These are phyloP conservation scores for Cydia amplana DNA, from an alignment of 1,140 invertebrate species.

Conservation along the genomic window DNA sequence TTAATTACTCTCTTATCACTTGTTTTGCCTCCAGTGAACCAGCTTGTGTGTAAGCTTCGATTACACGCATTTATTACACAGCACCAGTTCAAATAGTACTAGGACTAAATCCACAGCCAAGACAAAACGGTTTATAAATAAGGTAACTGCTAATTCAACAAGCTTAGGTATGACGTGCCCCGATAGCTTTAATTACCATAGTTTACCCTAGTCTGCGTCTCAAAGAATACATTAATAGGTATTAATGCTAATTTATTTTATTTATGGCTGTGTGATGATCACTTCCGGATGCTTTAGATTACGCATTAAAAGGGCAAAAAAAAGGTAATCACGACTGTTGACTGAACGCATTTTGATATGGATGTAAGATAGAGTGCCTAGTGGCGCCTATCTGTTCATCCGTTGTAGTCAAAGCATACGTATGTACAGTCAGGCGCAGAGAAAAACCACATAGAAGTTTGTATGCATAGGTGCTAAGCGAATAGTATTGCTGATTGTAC, in stretches of 20 bases:
- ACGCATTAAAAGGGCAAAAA: background rate
- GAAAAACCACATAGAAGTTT: too few relatives aligned
- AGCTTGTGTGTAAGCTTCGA: too few relatives aligned
- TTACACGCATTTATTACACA: background rate
- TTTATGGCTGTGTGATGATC: constrained; percentile 27
- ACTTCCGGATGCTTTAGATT: constrained; percentile 24
- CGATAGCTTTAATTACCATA: constrained; percentile 27
- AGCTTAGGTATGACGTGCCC: background rate
- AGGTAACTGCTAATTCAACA: background rate
- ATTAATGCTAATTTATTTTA: constrained; percentile 27
- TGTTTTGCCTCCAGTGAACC: too few relatives aligned
- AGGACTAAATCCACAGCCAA: background rate
- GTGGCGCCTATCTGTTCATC: background rate
- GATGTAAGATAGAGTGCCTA: background rate
- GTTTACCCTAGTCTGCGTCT: constrained; percentile 14
- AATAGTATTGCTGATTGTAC: too few relatives aligned
- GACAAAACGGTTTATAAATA: background rate
- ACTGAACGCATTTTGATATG: background rate
- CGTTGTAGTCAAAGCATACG: background rate
- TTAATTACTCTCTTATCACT: too few relatives aligned
- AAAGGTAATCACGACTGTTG: constrained; percentile 4
- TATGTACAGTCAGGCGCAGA: too few relatives aligned
- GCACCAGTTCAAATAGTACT: background rate
- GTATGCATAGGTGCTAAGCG: too few relatives aligned
- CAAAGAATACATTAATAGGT: constrained; percentile 25